Base-by-base conservation (phyloP, 2,888 invertebrate genomes). In the Cosmorhoe ocellata region DNA sequence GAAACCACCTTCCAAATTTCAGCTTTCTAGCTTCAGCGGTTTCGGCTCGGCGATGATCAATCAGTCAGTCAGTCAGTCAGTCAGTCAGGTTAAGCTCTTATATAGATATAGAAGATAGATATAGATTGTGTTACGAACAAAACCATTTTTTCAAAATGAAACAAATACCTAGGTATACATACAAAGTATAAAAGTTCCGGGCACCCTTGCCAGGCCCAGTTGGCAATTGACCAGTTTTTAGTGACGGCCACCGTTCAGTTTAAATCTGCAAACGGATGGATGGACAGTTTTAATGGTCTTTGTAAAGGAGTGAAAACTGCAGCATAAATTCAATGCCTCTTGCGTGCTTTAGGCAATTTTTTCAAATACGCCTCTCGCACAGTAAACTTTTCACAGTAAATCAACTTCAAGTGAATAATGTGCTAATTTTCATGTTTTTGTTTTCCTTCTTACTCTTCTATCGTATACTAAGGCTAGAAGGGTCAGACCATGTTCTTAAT, bases 201-300 rank as follows among this genome's bases (percentile, higher is more conserved):
- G 26, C 42, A 33, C 38, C 28, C 31, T 33, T 10, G 8, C 13
- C 10, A 51, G 39, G 42, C 37, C 54, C 47, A 47, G 39, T 49
- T 51, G 52, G 53, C 57, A 51, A 42, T 50, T 43, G 56, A 58
- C 53, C 51, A 56, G 63, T 66, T 62, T 62, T 47, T 58, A 74
- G 79, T 79, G 81, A 81, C 75, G 69, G 70, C 64, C 63, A 72
- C 73, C 76, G 71, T 82, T 82, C 74, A 76, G 78, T 73, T 82
- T 82, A 81, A 85, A 81, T 81, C 82, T 80, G 71, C 74, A 62
- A 84, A 79, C 77, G 81, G 78, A 79, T 75, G 78, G 78, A 80
- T 76, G 77, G 78, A 76, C 83, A 76, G 74, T 81, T 83, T 84
- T 83, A 87, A 86, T 85, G 82, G 82, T 65, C 74, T 71, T 62